Percentiles rank a stretch among this genome's conserved stretches.
Conservation (phyloP, 2,888 invertebrate genomes). For the Deroplatys truncata region DNA sequence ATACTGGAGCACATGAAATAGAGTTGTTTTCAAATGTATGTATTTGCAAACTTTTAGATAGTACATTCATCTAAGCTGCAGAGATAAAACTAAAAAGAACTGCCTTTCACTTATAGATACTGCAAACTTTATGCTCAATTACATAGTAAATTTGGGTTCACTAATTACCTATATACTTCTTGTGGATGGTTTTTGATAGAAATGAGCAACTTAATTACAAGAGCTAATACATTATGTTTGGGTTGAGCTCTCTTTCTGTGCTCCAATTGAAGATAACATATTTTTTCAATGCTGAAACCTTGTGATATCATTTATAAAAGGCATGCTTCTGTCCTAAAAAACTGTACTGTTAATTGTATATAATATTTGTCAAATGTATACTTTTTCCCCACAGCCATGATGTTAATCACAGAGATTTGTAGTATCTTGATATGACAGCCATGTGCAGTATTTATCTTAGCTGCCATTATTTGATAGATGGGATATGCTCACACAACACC, state of each 20-base stretch:
- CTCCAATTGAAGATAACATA: background rate
- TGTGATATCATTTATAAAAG: slow-evolving; percentile 20
- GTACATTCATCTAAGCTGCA: background rate
- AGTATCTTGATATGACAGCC: slow-evolving; percentile 10
- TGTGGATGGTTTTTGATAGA: background rate
- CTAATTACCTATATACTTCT: background rate
- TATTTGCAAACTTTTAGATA: background rate
- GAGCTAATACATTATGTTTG: background rate
- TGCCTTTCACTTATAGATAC: background rate
- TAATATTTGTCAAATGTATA: background rate
- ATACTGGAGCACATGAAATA: background rate
- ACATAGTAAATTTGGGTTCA: background rate
- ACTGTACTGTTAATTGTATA: background rate
- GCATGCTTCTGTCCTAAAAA: background rate
- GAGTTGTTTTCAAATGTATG: background rate
- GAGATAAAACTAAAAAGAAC: background rate
- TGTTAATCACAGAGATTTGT: background rate
- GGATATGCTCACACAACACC: background rate
- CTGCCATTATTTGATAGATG: slow-evolving; percentile 20
- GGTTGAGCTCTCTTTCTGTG: background rate
- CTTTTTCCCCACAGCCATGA: background rate
- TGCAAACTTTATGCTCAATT: background rate
- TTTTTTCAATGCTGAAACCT: slow-evolving; percentile 15
- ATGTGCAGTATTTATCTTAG: slow-evolving; percentile 8
- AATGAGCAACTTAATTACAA: background rate